Percentiles rank a stretch among this genome's conserved stretches.
phyloP scores from a whole-genome alignment of 2,113 vertebrate species.

The Tetrax tetrax region DNA sequence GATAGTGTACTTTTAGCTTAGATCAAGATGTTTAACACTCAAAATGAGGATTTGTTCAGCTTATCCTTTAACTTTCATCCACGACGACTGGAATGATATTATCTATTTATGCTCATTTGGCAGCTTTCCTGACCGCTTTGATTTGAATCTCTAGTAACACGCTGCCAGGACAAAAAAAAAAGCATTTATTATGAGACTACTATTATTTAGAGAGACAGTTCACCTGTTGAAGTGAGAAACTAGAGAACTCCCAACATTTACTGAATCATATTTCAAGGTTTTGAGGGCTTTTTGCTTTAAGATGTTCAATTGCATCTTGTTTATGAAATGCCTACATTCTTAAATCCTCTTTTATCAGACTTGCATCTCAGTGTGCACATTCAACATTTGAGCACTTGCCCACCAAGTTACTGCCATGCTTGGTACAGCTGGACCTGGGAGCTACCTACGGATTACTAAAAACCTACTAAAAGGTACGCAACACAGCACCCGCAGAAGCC shows the following conservation, averaged over 20 bases:
- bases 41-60: conserved; percentile 13
- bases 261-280: background rate
- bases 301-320: background rate
- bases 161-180: conserved; percentile 46
- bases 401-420: background rate
- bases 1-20: background rate
- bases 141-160: conserved; percentile 14
- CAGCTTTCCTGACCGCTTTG: conserved; percentile 31
- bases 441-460: background rate
- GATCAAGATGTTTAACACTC: background rate
- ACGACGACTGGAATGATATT: background rate
- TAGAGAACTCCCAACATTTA: background rate
- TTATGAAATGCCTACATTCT: background rate
- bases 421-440: background rate
- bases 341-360: background rate
- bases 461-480: background rate
- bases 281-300: background rate
- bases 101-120: conserved; percentile 38
- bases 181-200: background rate
- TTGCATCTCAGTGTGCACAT: background rate
- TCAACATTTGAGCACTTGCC: background rate
- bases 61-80: conserved; percentile 26
- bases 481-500: background rate
- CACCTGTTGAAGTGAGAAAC: conserved; percentile 16
- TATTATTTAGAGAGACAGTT: background rate